phyloP scores from a whole-genome alignment of 2,797 vertebrate species.

The Furcifer pardalis region DNA sequence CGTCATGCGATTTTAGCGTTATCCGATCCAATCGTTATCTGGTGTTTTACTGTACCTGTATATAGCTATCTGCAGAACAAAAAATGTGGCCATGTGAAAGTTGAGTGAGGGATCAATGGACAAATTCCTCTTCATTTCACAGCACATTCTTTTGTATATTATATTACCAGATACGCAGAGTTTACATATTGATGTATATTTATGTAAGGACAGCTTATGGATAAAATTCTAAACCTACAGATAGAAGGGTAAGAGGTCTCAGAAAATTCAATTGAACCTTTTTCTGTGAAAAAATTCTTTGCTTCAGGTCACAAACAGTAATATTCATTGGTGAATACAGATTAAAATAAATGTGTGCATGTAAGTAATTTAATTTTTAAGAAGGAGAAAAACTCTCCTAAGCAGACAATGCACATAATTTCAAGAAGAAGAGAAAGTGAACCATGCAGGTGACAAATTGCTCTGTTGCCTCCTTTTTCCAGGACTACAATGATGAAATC shows the following conservation, averaged over 20 bases:
- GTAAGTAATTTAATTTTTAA: too few species aligned
- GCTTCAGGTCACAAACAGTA: not conserved
- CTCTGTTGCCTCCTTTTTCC: constrained; percentile 41
- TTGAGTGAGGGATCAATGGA: not conserved
- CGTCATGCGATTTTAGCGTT: too few species aligned
- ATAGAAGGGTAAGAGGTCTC: not conserved
- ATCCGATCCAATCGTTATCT: too few species aligned
- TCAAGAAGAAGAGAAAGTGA: not conserved
- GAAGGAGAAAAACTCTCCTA: not conserved
- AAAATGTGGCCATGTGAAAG: not conserved
- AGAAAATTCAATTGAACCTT: not conserved
- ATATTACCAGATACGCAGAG: not conserved
- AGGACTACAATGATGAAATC: constrained; percentile 99
- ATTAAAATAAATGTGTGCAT: too few species aligned
- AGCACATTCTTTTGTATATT: not conserved
- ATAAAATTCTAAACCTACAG: not conserved
- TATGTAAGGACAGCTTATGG: not conserved
- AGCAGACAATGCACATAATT: not conserved
- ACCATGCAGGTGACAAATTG: constrained; percentile 4
- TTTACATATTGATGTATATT: not conserved
- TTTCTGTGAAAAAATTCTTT: not conserved
- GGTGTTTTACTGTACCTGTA: too few species aligned
- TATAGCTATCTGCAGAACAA: too few species aligned
- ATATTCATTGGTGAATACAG: not conserved
- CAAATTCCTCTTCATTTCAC: too few species aligned